Evolutionary conservation across 2,888 invertebrate species (phyloP), one percentile per base, ranked within the genome.

Genomic region (Coecobrya sp.): DNA sequence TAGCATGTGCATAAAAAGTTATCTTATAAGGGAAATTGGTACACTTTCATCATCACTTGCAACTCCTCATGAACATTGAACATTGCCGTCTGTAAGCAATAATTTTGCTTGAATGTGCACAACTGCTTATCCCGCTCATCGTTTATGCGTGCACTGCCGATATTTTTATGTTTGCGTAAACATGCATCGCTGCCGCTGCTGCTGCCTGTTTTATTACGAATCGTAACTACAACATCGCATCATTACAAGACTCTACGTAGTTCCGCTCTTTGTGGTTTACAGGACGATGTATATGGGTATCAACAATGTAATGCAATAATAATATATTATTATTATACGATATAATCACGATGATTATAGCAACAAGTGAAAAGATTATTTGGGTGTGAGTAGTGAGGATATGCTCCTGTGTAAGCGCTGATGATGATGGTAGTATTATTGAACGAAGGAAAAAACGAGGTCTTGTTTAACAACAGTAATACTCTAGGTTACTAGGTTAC

Each of bases 401-500:
- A 70, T 52, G 52, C 79, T 79, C 13, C 79, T 82, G 92, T 73
- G 59, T 76, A 89, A 79, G 65, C 65, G 19, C 42, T 79, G 49
- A 52, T 79, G 79, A 59, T 19, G 59, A 36, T 76, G 76, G 76
- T 5, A 76, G 76, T 13, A 76, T 22, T 76, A 62, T 73, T 62
- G 52, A 85, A 55, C 82, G 87, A 85, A 91, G 89, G 89, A 90
- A 85, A 85, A 92, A 93, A 93, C 87, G 93, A 94, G 93, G 93
- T 89, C 92, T 93, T 86, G 92, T 93, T 93, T 85, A 94, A 94
- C 93, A 93, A 93, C 76, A 89, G 92, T 92, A 93, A 93, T 94
- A 93, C 94, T 94, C 92, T 94, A 94, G 94, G 94, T 94, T 94
- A 94, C 94, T 94, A 94, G 94, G 94, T 94, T 94, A 94, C 92